Evolutionary conservation across 1,140 invertebrate genomes (phyloP), one percentile per base, ranked within the genome.

Genomic region (Odontomachus brunneus): DNA sequence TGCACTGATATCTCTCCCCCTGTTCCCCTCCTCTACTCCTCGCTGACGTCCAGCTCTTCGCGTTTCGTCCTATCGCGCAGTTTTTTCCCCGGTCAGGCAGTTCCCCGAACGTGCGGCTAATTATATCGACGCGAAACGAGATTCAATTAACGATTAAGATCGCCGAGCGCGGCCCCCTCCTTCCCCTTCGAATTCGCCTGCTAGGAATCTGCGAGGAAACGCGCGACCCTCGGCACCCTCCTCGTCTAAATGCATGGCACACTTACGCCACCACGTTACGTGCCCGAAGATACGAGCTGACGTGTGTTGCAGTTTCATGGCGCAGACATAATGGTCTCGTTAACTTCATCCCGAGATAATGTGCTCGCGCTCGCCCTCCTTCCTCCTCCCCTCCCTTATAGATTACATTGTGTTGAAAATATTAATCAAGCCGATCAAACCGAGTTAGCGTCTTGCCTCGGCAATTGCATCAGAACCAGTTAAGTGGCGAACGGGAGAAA

Each of bases 1-100:
- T 89, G 57, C 66, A 74, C 88, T 84, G 84, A 90, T 90, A 83
- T 90, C 84, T 80, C 82, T 84, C 83, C 71, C 86, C 73, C 74
- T 75, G 84, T 60, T 78, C 53, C 74, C 55, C 80, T n/a, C n/a
- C 76, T 72, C 53, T 29, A 57, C 48, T 51, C 22, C 7, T 22
- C n/a, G n/a, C n/a, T n/a, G n/a, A n/a, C n/a, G n/a, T n/a, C 51
- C 19, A 44, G 14, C 38, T 38, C 73, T 44, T 44, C 38, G 38
- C 38, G 53, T 82, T 72, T 66, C 48, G 17, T 74, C 82, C 71
- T 83, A 48, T 75, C 81, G 51, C 19, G 66, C 53, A 19, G 59
- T 84, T 80, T 63, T 65, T 71, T 62, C 55, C 65, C 49, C 55
- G 2, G 22, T 19, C 57, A 22, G 24, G n/a, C 59, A 67, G 51